These are phyloP conservation scores for Ia io DNA, from an alignment of 2,113 vertebrate genomes.

Conservation along the genomic window DNA sequence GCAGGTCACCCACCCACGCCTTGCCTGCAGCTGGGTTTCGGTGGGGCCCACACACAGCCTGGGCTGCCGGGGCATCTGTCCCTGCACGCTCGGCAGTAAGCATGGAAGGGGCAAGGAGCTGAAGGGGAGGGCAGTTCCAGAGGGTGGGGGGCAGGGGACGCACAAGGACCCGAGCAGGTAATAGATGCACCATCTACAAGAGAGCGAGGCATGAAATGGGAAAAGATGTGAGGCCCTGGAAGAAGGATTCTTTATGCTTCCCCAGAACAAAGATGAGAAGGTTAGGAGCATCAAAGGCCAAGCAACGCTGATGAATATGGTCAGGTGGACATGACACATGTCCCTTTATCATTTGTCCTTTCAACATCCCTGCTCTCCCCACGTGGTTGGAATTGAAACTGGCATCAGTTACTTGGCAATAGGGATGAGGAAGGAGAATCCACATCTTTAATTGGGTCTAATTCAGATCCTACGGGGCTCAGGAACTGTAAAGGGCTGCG, in stretches of 20 bases:
- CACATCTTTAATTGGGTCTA: slow-evolving; percentile 74
- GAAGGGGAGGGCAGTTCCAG: background rate
- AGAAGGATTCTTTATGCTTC: slow-evolving; percentile 75
- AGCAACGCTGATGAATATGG: slow-evolving; percentile 70
- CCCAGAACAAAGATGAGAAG: slow-evolving; percentile 74
- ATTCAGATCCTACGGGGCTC: slow-evolving; percentile 73
- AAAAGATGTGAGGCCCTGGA: slow-evolving; percentile 68
- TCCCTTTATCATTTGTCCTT: slow-evolving; percentile 76
- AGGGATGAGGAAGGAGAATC: slow-evolving; percentile 65
- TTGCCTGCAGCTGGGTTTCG: slow-evolving; percentile 33
- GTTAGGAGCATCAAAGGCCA: slow-evolving; percentile 71
- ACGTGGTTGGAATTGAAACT: slow-evolving; percentile 74
- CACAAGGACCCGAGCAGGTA: background rate
- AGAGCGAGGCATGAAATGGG: slow-evolving; percentile 52
- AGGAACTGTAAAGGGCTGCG: slow-evolving; percentile 74
- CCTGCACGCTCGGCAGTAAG: background rate
- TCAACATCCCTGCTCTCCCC: slow-evolving; percentile 75
- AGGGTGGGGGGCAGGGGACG: fast-evolving
- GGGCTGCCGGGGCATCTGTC: fast-evolving
- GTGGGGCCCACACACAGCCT: background rate
- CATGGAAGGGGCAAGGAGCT: background rate
- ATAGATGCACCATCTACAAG: background rate
- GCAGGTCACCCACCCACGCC: slow-evolving; percentile 45
- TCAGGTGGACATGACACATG: slow-evolving; percentile 60
- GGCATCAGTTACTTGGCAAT: slow-evolving; percentile 56